Conservation (phyloP, 2,888 invertebrate genomes). For the Tipula helvola region DNA sequence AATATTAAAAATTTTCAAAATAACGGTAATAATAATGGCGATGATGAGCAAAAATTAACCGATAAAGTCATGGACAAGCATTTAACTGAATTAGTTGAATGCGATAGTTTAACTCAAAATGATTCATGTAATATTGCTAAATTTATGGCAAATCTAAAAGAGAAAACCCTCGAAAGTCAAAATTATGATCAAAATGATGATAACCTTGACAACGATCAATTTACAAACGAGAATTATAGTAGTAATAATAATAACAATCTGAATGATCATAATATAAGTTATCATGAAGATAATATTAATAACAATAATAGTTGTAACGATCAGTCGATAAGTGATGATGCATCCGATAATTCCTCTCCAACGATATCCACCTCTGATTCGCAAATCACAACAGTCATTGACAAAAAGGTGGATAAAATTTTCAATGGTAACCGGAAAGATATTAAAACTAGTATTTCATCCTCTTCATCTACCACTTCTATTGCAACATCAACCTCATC, state of each 20-base stretch:
- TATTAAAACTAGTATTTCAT: not conserved
- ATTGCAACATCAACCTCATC: not conserved
- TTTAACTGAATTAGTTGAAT: constrained; percentile 31
- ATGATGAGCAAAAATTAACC: constrained; percentile 28
- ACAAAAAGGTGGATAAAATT: constrained; percentile 34
- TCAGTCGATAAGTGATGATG: not conserved
- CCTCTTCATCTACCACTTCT: not conserved
- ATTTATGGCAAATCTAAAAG: constrained; percentile 35
- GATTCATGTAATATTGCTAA: constrained; percentile 34
- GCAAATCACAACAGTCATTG: constrained; percentile 24
- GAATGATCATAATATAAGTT: not conserved
- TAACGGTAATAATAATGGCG: constrained; percentile 23
- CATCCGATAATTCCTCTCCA: not conserved
- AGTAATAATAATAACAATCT: constrained; percentile 13
- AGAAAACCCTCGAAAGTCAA: constrained; percentile 30
- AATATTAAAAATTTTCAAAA: constrained; percentile 32
- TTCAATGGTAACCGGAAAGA: constrained; percentile 23
- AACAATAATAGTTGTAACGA: constrained; percentile 4
- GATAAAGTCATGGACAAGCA: constrained; percentile 34
- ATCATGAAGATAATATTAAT: not conserved
- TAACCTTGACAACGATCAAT: not conserved
- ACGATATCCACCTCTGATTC: not conserved
- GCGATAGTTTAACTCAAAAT: constrained; percentile 25
- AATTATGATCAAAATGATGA: constrained; percentile 1
- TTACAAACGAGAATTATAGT: not conserved